Conservation (phyloP, 2,888 invertebrate genomes). For the Mactromeris polynyma region DNA sequence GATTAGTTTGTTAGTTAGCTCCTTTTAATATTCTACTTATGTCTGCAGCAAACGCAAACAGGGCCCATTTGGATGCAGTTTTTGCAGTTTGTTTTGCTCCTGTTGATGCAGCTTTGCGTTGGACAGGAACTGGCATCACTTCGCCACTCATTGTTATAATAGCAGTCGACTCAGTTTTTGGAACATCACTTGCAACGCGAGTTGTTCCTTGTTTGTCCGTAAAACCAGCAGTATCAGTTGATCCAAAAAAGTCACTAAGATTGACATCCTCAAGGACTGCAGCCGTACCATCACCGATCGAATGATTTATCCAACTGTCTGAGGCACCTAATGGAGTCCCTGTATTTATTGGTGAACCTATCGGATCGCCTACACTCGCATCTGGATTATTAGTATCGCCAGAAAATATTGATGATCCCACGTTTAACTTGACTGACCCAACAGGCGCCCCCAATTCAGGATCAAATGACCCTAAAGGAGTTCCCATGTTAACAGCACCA, state of each 20-base stretch:
- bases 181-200: background rate
- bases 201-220: background rate
- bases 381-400: background rate
- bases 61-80: background rate
- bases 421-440: background rate
- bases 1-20: background rate
- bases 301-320: background rate
- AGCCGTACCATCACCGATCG: background rate
- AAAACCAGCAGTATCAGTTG: background rate
- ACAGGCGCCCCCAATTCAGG: background rate
- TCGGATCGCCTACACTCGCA: background rate
- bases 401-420: background rate
- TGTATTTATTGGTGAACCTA: background rate
- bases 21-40: background rate
- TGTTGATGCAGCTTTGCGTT: background rate
- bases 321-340: background rate
- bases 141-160: background rate
- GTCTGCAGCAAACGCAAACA: constrained; percentile 1
- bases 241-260: constrained; percentile 19
- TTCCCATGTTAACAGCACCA: background rate
- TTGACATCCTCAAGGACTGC: constrained; percentile 14
- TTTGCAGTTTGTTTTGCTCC: background rate
- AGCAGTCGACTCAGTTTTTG: background rate
- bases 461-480: background rate
- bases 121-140: background rate